A percentile compares a stretch with the other conserved stretches of the same genome.
phyloP scores from a whole-genome alignment of 2,888 invertebrate genomes.

The Euclidia mi region DNA sequence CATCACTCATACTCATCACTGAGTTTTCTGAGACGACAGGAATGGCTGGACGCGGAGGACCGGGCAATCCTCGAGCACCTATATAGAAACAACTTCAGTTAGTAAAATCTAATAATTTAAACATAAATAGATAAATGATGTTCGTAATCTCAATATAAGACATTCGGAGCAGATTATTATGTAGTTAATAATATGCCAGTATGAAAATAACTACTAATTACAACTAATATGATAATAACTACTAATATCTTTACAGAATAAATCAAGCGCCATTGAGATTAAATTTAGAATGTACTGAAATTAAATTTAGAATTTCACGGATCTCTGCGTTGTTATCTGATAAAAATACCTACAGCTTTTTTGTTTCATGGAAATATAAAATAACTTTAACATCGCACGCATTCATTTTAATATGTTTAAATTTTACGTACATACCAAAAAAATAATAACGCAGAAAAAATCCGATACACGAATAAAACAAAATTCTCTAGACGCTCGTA shows the following conservation, averaged over 20 bases:
- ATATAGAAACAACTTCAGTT: conserved; percentile 19
- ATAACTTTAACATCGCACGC: conserved; percentile 24
- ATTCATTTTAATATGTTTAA: conserved; percentile 49
- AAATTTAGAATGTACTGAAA: no score
- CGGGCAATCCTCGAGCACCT: conserved; percentile 80
- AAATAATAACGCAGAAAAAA: conserved; percentile 44
- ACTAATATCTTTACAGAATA: no score
- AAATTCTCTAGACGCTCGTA: conserved; percentile 71
- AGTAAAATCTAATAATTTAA: background rate
- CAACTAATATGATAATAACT: no score
- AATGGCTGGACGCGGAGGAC: conserved; percentile 73
- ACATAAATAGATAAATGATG: no score
- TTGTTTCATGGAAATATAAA: conserved; percentile 18
- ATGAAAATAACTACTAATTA: no score
- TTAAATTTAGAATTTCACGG: no score
- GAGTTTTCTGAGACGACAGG: conserved; percentile 71
- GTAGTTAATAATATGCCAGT: no score
- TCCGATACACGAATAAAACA: conserved; percentile 66
- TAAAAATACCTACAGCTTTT: background rate
- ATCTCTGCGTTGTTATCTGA: background rate
- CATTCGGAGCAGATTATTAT: no score
- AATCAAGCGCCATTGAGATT: no score
- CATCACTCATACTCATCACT: conserved; percentile 65
- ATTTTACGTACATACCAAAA: conserved; percentile 39
- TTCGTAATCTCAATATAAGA: no score